Conservation (phyloP, 2,113 vertebrate genomes). For the Toxotes jaculatrix region DNA sequence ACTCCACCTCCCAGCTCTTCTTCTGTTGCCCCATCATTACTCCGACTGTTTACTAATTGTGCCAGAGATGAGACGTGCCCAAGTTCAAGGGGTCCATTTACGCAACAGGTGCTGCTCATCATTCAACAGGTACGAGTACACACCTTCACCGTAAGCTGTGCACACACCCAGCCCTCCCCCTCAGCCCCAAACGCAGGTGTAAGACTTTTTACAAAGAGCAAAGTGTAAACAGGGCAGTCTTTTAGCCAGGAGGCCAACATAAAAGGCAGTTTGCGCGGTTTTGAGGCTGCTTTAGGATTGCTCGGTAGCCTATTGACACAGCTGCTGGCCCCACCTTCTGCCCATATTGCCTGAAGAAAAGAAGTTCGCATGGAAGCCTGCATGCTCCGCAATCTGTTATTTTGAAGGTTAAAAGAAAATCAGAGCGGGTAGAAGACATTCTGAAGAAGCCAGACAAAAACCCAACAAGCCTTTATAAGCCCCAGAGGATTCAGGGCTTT, state of each 20-base stretch:
- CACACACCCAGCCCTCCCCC: neutral
- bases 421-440: slow-evolving; percentile 54
- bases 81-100: slow-evolving; percentile 60
- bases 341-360: slow-evolving; percentile 69
- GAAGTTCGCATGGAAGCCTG: slow-evolving; percentile 66
- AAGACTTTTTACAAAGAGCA: slow-evolving; percentile 62
- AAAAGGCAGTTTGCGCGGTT: slow-evolving; percentile 71
- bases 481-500: slow-evolving; percentile 55
- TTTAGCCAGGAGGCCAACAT: slow-evolving; percentile 71
- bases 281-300: slow-evolving; percentile 72
- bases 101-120: slow-evolving; percentile 76
- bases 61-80: neutral
- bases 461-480: slow-evolving; percentile 64
- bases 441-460: slow-evolving; percentile 67
- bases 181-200: slow-evolving; percentile 70
- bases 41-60: slow-evolving; percentile 17
- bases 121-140: slow-evolving; percentile 64
- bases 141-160: slow-evolving; percentile 61
- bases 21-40: neutral
- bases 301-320: slow-evolving; percentile 83
- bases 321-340: slow-evolving; percentile 82
- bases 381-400: slow-evolving; percentile 76
- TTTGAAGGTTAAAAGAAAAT: slow-evolving; percentile 75
- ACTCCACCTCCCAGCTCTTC: neutral
- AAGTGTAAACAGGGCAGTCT: slow-evolving; percentile 70